Evolutionary conservation across 2,113 vertebrate genomes (phyloP), one percentile per base, ranked within the genome.

Genomic region (Gymnocephalus cernua): DNA sequence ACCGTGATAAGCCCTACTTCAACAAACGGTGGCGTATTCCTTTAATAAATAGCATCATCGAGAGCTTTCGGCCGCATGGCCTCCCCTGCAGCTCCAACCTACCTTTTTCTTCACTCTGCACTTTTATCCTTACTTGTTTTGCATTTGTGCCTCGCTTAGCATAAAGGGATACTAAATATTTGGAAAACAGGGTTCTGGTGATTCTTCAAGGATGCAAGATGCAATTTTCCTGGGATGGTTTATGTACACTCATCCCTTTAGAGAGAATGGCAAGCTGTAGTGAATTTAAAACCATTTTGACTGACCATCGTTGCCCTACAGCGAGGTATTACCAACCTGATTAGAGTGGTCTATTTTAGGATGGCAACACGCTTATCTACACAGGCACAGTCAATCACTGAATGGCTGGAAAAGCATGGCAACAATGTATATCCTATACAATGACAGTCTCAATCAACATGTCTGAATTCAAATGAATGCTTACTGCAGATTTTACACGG

Each of bases 11-110:
- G n/a, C n/a, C n/a, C n/a, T n/a, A n/a, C n/a, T n/a, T n/a, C n/a
- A n/a, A n/a, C n/a, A n/a, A n/a, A n/a, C n/a, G n/a, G n/a, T n/a
- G n/a, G n/a, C n/a, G n/a, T n/a, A n/a, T n/a, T n/a, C n/a, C n/a
- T n/a, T 90, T 93, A 91, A 92, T 93, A 92, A 90, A 93, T 88
- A 90, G 86, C 87, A 91, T 89, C 86, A 90, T 89, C 83, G 79
- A 90, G 90, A 90, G 90, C 87, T 92, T 86, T 90, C 87, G 90
- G 87, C 83, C 84, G 74, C 81, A 64, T 77, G 81, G 84, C 86
- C 87, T 84, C 82, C 80, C 88, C 83, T 86, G 79, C 77, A 85
- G 88, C 82, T 81, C 72, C 82, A 81, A 79, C 79, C 85, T 75
- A 57, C 92, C 84, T 85, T 77, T 79, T 32, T 38, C 78, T 84